phyloP scores from a whole-genome alignment of 2,797 vertebrate genomes.

The Hemitrygon akajei region DNA sequence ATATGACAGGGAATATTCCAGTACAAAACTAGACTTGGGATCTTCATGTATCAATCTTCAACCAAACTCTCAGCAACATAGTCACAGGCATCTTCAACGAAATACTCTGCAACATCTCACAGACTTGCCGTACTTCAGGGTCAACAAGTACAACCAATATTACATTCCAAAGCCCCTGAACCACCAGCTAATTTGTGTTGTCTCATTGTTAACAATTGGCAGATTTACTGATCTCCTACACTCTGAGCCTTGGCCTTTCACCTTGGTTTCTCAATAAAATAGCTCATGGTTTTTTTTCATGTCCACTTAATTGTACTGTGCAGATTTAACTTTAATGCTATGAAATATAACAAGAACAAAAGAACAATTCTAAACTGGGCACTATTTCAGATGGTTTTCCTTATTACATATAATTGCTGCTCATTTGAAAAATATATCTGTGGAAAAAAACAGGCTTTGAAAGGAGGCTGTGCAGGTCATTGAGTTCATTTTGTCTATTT shows the following conservation, averaged over 20 bases:
- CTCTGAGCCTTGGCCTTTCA: slow-evolving; percentile 27
- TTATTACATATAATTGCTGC: neutral
- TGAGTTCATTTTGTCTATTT: slow-evolving; percentile 28
- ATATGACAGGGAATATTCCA: neutral
- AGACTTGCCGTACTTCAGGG: neutral
- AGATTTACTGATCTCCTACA: neutral
- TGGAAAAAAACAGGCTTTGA: neutral
- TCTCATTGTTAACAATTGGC: neutral
- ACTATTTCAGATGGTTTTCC: neutral
- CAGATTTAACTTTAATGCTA: neutral
- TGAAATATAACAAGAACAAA: neutral
- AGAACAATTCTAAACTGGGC: neutral
- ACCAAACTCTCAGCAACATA: neutral
- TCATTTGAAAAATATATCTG: neutral
- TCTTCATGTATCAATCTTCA: too few species aligned
- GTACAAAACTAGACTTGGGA: neutral
- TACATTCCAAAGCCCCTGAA: neutral
- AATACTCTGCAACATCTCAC: too few species aligned
- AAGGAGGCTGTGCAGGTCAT: slow-evolving; percentile 2
- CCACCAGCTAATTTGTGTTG: neutral
- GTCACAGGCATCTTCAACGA: too few species aligned
- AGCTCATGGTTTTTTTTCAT: neutral
- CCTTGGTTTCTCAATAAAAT: slow-evolving; percentile 29
- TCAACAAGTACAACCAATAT: neutral
- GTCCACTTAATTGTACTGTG: neutral